Conservation (phyloP, 2,888 invertebrate species). For the Heteromurus nitidus region DNA sequence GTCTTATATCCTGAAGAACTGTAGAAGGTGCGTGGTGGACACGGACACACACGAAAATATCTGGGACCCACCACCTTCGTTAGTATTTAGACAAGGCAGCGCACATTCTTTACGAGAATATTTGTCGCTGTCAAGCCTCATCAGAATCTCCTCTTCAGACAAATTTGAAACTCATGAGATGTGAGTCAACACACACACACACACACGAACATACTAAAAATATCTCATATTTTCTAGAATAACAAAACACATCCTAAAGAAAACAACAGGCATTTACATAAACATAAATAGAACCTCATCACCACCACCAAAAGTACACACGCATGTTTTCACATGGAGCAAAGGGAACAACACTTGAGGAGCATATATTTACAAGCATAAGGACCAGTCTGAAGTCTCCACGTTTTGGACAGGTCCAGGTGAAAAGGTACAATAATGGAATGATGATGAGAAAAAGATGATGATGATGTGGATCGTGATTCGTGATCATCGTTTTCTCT, state of each 20-base stretch:
- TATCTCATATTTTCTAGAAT: neutral
- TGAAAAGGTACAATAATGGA: slow-evolving; percentile 4
- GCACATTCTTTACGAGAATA: slow-evolving; percentile 5
- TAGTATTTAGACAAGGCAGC: neutral
- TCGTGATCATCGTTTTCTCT: neutral
- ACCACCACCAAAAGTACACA: neutral
- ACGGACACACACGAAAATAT: slow-evolving; percentile 10
- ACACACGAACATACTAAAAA: neutral
- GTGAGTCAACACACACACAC: neutral
- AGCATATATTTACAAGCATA: neutral
- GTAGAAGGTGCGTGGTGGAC: neutral
- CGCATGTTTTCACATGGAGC: too few species aligned
- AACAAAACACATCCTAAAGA: neutral
- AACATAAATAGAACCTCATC: slow-evolving; percentile 5
- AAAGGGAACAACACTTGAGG: neutral
- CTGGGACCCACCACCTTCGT: neutral
- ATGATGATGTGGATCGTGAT: too few species aligned
- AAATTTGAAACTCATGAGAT: slow-evolving; percentile 13
- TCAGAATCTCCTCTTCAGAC: slow-evolving; percentile 21
- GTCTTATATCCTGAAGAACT: neutral
- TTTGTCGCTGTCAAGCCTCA: slow-evolving; percentile 29
- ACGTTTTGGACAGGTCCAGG: neutral
- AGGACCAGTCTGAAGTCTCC: slow-evolving; percentile 1
- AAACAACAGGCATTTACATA: slow-evolving; percentile 8
- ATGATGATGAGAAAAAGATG: neutral